phyloP scores from a whole-genome alignment of 1,140 invertebrate genomes.

The Dermatophagoides farinae region DNA sequence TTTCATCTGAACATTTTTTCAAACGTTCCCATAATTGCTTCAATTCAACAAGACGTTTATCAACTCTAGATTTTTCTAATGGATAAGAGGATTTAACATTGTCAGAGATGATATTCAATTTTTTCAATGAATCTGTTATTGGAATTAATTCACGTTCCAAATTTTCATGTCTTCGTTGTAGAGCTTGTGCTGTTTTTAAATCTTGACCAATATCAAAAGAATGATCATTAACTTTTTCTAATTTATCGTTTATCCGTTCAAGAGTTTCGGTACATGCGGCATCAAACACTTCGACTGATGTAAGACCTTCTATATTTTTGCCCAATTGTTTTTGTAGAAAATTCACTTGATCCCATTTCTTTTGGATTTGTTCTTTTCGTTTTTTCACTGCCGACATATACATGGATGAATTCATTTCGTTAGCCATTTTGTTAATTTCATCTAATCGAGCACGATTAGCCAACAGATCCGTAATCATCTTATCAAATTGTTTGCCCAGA shows the following conservation, averaged over 20 bases:
- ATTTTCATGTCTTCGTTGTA: slow-evolving; percentile 70
- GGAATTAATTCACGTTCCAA: slow-evolving; percentile 70
- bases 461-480: slow-evolving; percentile 82
- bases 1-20: slow-evolving; percentile 50
- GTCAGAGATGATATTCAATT: slow-evolving; percentile 56
- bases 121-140: slow-evolving; percentile 64
- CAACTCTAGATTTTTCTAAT: slow-evolving; percentile 61
- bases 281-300: slow-evolving; percentile 80
- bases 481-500: slow-evolving; percentile 84
- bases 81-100: slow-evolving; percentile 77
- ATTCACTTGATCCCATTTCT: slow-evolving; percentile 61
- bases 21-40: slow-evolving; percentile 68
- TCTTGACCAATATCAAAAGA: slow-evolving; percentile 42
- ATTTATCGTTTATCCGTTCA: slow-evolving; percentile 86
- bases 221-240: slow-evolving; percentile 44
- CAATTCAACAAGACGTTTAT: slow-evolving; percentile 59
- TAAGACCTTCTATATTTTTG: slow-evolving; percentile 69
- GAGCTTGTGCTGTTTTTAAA: slow-evolving; percentile 67
- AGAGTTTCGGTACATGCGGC: slow-evolving; percentile 75
- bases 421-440: slow-evolving; percentile 63
- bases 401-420: slow-evolving; percentile 41
- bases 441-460: slow-evolving; percentile 74
- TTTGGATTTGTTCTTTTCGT: slow-evolving; percentile 58
- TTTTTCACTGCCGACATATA: slow-evolving; percentile 37
- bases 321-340: slow-evolving; percentile 71